A percentile compares a stretch with the other conserved stretches of the same genome.
These are phyloP conservation scores for Gisinianus flammeolus DNA, from an alignment of 2,888 invertebrate genomes.

Conservation along the genomic window DNA sequence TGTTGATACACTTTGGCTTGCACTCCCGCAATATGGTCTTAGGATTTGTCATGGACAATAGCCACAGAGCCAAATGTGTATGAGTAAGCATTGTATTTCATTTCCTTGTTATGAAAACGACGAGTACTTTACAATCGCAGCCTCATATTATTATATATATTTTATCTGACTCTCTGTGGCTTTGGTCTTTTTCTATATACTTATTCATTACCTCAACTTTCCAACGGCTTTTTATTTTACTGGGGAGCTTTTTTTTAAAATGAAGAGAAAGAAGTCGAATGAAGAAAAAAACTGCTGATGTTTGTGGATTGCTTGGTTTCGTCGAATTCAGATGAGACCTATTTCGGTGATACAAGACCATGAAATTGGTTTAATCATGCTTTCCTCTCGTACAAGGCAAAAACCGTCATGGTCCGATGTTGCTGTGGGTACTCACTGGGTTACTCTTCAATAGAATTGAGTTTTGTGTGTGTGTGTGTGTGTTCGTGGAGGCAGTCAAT, in stretches of 20 bases:
- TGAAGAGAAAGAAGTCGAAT: not conserved
- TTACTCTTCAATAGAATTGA: not conserved
- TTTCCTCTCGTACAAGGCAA: slow-evolving; percentile 7
- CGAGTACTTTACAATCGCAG: not conserved
- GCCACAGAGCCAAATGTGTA: not conserved
- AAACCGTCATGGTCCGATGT: not conserved
- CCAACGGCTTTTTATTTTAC: too few species aligned
- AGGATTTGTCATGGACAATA: slow-evolving; percentile 11
- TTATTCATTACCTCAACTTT: too few species aligned
- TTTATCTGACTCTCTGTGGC: not conserved
- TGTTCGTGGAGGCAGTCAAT: slow-evolving; percentile 19
- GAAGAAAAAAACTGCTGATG: slow-evolving; percentile 36
- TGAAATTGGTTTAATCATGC: slow-evolving; percentile 23
- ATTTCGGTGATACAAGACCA: slow-evolving; percentile 25
- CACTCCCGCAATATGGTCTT: not conserved
- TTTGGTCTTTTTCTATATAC: not conserved
- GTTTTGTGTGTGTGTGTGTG: not conserved
- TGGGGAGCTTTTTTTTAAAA: slow-evolving; percentile 5
- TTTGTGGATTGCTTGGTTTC: slow-evolving; percentile 21
- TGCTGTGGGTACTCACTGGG: not conserved
- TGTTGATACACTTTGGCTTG: slow-evolving; percentile 2
- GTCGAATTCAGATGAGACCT: slow-evolving; percentile 23
- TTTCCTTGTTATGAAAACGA: not conserved
- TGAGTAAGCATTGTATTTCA: slow-evolving; percentile 9
- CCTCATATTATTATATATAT: slow-evolving; percentile 2